phyloP scores from a whole-genome alignment of 2,113 vertebrate genomes.

The Seriola dumerili region DNA sequence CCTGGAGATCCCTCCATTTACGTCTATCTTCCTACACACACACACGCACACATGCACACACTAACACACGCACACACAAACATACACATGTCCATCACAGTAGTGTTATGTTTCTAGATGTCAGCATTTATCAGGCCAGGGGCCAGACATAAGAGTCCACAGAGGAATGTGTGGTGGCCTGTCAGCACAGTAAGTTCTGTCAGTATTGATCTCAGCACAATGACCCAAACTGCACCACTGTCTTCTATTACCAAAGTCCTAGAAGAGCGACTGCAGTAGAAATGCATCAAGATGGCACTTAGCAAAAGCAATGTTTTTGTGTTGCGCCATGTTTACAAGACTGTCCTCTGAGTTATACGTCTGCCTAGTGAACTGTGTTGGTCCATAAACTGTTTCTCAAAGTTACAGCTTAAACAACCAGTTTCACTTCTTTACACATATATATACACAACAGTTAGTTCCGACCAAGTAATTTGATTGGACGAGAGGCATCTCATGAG shows the following conservation, averaged over 20 bases:
- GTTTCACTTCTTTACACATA: too few relatives aligned
- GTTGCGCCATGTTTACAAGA: not conserved
- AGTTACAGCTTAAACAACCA: not conserved
- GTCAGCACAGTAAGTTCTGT: slow-evolving; percentile 76
- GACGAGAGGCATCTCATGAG: too few relatives aligned
- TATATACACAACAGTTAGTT: too few relatives aligned
- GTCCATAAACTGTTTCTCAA: not conserved
- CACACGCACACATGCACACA: too few relatives aligned
- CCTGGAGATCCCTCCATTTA: slow-evolving; percentile 55
- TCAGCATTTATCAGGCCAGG: slow-evolving; percentile 80
- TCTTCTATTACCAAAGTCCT: slow-evolving; percentile 41
- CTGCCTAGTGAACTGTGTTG: not conserved
- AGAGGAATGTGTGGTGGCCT: slow-evolving; percentile 68
- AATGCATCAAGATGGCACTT: slow-evolving; percentile 6
- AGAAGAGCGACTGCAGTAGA: not conserved
- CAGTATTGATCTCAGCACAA: slow-evolving; percentile 69
- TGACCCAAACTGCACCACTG: slow-evolving; percentile 48
- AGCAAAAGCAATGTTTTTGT: not conserved
- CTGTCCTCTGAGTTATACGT: not conserved
- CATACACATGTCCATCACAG: slow-evolving; percentile 59
- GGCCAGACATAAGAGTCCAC: slow-evolving; percentile 69
- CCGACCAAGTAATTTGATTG: too few relatives aligned
- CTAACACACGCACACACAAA: slow-evolving; percentile 21
- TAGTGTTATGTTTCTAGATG: slow-evolving; percentile 73
- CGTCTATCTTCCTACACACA: slow-evolving; percentile 30